Evolutionary conservation across 2,888 invertebrate genomes (phyloP).

Genomic region (Cetonia aurata): DNA sequence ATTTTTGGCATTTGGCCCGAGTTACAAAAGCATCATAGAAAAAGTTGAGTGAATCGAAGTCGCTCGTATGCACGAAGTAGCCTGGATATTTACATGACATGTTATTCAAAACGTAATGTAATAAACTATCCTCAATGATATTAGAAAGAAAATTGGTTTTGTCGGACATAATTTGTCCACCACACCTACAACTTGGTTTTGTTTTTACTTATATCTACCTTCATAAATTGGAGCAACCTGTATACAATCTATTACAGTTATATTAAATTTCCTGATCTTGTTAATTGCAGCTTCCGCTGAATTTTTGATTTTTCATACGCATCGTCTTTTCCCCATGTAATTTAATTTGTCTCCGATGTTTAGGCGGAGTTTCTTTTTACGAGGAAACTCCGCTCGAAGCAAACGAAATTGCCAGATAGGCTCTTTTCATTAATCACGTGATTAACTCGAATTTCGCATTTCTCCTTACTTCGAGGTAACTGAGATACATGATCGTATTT

Average conservation of each 20-base stretch:
- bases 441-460: conserved; percentile 50
- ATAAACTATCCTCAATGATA: too few species aligned
- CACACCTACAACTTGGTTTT: too few species aligned
- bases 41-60: too few species aligned
- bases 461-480: conserved; percentile 49
- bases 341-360: conserved; percentile 42
- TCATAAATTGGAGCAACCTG: not conserved
- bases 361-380: conserved; percentile 27
- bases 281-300: conserved; percentile 35
- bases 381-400: conserved; percentile 34
- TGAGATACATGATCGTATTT: conserved; percentile 50
- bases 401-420: conserved; percentile 53
- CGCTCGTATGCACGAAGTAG: too few species aligned
- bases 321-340: conserved; percentile 29
- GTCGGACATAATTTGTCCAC: too few species aligned
- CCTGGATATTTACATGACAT: too few species aligned
- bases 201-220: too few species aligned
- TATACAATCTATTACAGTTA: not conserved
- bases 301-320: conserved; percentile 29
- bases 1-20: too few species aligned
- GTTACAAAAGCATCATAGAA: too few species aligned
- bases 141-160: too few species aligned
- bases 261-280: conserved; percentile 35
- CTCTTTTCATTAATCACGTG: conserved; percentile 55
- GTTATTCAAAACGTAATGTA: too few species aligned